Evolutionary conservation across 92 coral and sea anemone genomes (phyloP).

Genomic region (Phenganax subtilis): DNA sequence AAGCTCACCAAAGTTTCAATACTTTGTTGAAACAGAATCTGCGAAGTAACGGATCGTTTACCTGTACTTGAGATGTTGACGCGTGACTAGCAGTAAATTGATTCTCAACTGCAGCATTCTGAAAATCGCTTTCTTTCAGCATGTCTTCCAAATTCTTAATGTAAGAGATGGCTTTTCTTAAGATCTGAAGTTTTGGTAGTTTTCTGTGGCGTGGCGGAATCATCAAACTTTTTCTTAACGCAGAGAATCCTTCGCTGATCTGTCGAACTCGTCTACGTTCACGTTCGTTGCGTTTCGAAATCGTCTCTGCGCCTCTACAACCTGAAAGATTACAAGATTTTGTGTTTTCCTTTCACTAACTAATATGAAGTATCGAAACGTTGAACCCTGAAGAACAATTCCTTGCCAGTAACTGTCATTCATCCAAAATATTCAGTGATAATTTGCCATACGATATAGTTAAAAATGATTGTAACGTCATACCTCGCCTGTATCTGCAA

Average conservation of each 20-base stretch:
- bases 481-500: constrained; percentile 10
- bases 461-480: not conserved
- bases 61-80: not conserved
- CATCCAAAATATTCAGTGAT: no score
- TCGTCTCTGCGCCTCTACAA: not conserved
- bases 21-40: no score
- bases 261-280: constrained; percentile 86
- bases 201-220: constrained; percentile 77
- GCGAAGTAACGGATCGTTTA: not conserved
- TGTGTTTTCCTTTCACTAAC: not conserved
- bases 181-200: constrained; percentile 90
- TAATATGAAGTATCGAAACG: not conserved
- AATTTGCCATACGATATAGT: no score
- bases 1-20: not conserved
- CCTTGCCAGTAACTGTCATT: no score
- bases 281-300: constrained; percentile 68
- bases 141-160: constrained; percentile 79
- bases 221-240: constrained; percentile 71
- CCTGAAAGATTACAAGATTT: not conserved
- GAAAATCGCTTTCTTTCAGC: constrained; percentile 60
- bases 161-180: constrained; percentile 82
- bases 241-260: constrained; percentile 92
- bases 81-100: not conserved
- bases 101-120: not conserved
- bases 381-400: no score